These are phyloP conservation scores for Torymus texanus DNA, from an alignment of 2,888 invertebrate genomes.

Conservation along the genomic window DNA sequence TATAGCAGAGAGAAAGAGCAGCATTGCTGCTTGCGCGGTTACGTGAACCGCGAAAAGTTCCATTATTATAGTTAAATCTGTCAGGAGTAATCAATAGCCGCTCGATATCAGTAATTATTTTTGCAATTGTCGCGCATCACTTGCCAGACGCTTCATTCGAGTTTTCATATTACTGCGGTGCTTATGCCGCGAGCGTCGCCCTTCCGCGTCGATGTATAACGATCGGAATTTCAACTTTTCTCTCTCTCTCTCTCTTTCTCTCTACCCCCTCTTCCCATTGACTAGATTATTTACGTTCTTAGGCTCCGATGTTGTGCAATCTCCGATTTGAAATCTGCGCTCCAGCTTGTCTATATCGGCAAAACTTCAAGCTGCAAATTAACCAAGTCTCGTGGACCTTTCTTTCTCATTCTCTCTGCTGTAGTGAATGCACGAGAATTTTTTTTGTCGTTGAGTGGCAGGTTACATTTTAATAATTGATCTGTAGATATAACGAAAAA, in stretches of 20 bases:
- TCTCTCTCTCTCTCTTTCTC: too few species aligned
- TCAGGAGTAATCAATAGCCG: conserved; percentile 63
- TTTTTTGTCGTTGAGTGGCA: not conserved
- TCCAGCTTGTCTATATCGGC: too few species aligned
- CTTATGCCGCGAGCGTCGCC: not conserved
- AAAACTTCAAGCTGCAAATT: too few species aligned
- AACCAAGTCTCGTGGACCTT: too few species aligned
- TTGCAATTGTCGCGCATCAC: conserved; percentile 47
- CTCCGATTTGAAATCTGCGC: too few species aligned
- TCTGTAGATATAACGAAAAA: not conserved
- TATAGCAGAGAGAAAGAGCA: too few species aligned
- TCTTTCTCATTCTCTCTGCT: too few species aligned
- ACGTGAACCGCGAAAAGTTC: conserved; percentile 71
- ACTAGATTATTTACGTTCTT: too few species aligned
- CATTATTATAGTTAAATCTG: conserved; percentile 67
- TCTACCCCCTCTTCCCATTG: too few species aligned
- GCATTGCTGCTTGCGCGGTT: conserved; percentile 64
- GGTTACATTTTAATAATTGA: conserved; percentile 28
- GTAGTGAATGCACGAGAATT: not conserved
- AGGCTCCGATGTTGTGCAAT: too few species aligned
- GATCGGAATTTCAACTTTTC: not conserved
- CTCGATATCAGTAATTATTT: conserved; percentile 65
- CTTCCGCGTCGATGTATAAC: not conserved
- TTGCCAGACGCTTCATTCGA: conserved; percentile 31
- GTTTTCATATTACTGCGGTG: conserved; percentile 29